Conservation (phyloP, 1,140 invertebrate species). For the Drosophila subpulchrella region DNA sequence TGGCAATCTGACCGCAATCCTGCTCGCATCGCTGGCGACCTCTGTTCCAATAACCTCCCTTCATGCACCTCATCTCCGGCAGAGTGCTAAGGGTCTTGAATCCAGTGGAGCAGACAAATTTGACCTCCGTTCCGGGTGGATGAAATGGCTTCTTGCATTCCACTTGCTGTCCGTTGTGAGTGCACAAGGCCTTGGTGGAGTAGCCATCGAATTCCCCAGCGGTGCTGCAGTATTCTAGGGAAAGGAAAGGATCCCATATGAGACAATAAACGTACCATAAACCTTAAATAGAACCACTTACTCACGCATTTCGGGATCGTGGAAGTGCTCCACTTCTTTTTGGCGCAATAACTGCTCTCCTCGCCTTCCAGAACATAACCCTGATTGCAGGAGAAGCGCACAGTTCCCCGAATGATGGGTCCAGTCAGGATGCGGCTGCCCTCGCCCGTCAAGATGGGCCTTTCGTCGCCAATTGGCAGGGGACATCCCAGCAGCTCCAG, state of each 20-base stretch:
- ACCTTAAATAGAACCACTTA: slow-evolving; percentile 32
- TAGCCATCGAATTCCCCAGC: slow-evolving; percentile 50
- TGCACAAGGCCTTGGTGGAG: slow-evolving; percentile 54
- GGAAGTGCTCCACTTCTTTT: slow-evolving; percentile 44
- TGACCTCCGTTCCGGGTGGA: slow-evolving; percentile 58
- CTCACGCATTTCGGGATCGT: slow-evolving; percentile 61
- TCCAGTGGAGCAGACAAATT: slow-evolving; percentile 59
- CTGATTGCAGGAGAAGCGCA: slow-evolving; percentile 52
- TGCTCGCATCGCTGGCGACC: slow-evolving; percentile 50
- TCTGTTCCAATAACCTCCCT: slow-evolving; percentile 55
- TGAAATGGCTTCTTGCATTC: slow-evolving; percentile 45
- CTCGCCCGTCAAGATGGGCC: slow-evolving; percentile 38
- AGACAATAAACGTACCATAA: not conserved
- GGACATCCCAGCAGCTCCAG: slow-evolving; percentile 43
- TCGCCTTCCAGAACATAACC: slow-evolving; percentile 43
- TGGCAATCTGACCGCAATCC: slow-evolving; percentile 67
- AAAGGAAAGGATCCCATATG: not conserved
- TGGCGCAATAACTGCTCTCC: slow-evolving; percentile 45
- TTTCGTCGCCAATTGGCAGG: slow-evolving; percentile 46
- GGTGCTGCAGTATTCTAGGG: slow-evolving; percentile 55
- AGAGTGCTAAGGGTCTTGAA: slow-evolving; percentile 29
- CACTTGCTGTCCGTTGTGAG: slow-evolving; percentile 36
- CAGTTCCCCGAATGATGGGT: slow-evolving; percentile 30
- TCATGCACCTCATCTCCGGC: slow-evolving; percentile 50
- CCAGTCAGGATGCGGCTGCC: slow-evolving; percentile 12